Conservation (phyloP, 2,113 vertebrate genomes). For the Amphilophus citrinellus region DNA sequence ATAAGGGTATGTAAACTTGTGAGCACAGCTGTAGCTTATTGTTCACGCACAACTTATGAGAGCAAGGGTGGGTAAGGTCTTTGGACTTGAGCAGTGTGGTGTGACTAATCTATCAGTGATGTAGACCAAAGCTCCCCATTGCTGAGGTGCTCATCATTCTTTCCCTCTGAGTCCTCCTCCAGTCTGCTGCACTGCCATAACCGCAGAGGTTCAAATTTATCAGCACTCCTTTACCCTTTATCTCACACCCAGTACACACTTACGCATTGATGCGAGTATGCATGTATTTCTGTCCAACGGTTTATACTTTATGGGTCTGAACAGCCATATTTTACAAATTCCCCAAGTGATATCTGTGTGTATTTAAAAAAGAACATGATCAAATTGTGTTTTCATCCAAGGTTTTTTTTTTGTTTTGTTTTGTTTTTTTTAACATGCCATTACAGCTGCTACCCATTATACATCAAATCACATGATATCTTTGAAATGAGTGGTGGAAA, state of each 20-base stretch:
- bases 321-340: background rate
- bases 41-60: background rate
- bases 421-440: background rate
- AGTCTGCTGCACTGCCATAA: constrained; percentile 32
- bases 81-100: constrained; percentile 30
- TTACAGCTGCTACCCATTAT: background rate
- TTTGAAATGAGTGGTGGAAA: background rate
- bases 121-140: constrained; percentile 57
- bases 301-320: background rate
- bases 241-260: background rate
- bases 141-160: constrained; percentile 70
- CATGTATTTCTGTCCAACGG: background rate
- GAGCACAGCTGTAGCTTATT: background rate
- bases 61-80: constrained; percentile 39
- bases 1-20: background rate
- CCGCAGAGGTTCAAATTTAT: constrained; percentile 43
- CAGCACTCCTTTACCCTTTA: constrained; percentile 12
- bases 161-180: constrained; percentile 68
- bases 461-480: background rate
- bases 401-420: background rate
- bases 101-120: constrained; percentile 70
- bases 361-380: background rate
- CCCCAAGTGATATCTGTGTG: background rate
- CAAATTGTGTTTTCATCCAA: background rate
- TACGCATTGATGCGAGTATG: background rate